These are phyloP conservation scores for Physella acuta DNA, from an alignment of 1,140 invertebrate genomes.

Conservation along the genomic window DNA sequence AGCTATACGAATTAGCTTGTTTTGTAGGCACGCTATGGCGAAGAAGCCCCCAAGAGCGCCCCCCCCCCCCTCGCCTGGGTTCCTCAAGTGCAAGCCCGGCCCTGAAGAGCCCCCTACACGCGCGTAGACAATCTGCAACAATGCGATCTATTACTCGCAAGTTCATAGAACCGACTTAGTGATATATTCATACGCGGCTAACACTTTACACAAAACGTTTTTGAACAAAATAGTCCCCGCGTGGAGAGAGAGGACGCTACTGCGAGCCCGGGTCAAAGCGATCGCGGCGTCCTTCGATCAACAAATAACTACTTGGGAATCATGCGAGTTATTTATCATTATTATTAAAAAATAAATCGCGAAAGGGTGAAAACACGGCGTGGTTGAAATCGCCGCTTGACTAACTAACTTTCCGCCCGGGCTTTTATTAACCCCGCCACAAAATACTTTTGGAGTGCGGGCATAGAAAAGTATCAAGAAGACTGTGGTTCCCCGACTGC, in stretches of 20 bases:
- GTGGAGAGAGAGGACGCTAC: neutral
- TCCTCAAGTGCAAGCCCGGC: conserved; percentile 10
- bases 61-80: neutral
- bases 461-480: conserved; percentile 9
- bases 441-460: conserved; percentile 1
- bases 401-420: neutral
- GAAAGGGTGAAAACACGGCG: neutral
- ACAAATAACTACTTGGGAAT: conserved; percentile 9
- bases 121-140: conserved; percentile 3
- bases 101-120: conserved; percentile 11
- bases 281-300: neutral
- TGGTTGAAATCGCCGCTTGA: neutral
- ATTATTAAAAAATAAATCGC: conserved; percentile 9
- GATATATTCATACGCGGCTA: neutral
- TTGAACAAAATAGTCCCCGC: neutral
- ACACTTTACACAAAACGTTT: conserved; percentile 5
- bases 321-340: conserved; percentile 8
- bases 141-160: conserved; percentile 11
- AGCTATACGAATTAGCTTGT: too few relatives aligned
- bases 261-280: neutral
- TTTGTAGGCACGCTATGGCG: too few relatives aligned
- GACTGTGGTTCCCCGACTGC: too few relatives aligned
- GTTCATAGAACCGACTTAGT: conserved; percentile 8
- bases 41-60: neutral
- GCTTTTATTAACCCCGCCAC: neutral